Percentiles rank a stretch among this genome's conserved stretches.
phyloP scores from a whole-genome alignment of 2,113 vertebrate species.

The Lamprotornis superbus region DNA sequence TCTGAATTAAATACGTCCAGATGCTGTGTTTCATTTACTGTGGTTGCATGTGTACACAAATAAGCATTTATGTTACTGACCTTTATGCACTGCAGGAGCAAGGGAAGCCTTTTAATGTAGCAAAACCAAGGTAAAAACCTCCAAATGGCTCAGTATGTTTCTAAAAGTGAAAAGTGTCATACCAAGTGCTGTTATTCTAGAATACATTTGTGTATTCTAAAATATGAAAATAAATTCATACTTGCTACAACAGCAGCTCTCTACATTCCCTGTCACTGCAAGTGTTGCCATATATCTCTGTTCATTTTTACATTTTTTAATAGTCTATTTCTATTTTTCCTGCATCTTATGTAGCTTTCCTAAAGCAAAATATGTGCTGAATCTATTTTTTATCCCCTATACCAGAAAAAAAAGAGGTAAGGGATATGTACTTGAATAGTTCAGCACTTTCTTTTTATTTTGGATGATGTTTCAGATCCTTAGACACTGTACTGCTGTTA shows the following conservation, averaged over 20 bases:
- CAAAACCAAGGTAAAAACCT: not conserved
- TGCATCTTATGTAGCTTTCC: not conserved
- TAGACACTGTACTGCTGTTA: slow-evolving; percentile 3
- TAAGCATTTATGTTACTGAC: not conserved
- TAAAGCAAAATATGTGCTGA: not conserved
- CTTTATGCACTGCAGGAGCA: not conserved
- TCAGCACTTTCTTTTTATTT: not conserved
- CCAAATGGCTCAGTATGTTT: not conserved
- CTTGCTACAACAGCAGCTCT: not conserved
- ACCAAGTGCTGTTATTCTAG: not conserved
- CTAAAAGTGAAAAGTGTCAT: not conserved
- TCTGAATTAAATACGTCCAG: slow-evolving; percentile 41
- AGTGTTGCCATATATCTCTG: not conserved
- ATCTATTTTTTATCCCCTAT: not conserved
- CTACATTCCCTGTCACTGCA: not conserved
- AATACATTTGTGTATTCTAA: not conserved
- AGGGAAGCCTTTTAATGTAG: not conserved
- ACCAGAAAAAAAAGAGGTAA: not conserved
- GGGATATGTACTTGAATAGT: not conserved
- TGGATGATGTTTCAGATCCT: not conserved
- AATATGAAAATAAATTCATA: not conserved
- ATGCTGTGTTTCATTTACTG: slow-evolving; percentile 19
- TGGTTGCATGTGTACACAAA: not conserved
- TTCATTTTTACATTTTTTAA: not conserved
- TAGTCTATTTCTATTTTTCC: not conserved